These are phyloP conservation scores for Archivesica marissinica DNA, from an alignment of 1,140 invertebrate species.

Conservation along the genomic window DNA sequence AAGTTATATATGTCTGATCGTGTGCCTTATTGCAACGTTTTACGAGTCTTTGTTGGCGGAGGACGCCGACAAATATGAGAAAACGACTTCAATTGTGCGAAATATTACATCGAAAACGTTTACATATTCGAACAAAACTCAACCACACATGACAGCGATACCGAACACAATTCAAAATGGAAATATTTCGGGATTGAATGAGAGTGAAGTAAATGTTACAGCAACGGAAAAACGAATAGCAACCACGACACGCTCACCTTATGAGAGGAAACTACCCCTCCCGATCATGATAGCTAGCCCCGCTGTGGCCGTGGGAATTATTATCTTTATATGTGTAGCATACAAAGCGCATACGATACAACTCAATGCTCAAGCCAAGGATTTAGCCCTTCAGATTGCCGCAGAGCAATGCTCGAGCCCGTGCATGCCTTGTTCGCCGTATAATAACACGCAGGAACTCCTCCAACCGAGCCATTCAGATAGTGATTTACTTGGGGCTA, in stretches of 20 bases:
- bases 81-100: neutral
- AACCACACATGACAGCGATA: neutral
- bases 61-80: neutral
- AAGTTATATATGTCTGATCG: neutral
- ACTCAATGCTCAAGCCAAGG: constrained; percentile 42
- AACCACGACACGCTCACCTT: neutral
- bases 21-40: neutral
- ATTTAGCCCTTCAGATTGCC: constrained; percentile 21
- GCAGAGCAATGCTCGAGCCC: constrained; percentile 25
- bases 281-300: constrained; percentile 53
- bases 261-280: constrained; percentile 7
- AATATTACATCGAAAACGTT: neutral
- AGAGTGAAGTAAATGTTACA: neutral
- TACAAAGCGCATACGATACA: constrained; percentile 48
- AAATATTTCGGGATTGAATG: neutral
- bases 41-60: neutral
- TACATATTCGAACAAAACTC: neutral
- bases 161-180: neutral
- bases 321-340: constrained; percentile 54
- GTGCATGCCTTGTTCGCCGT: constrained; percentile 9
- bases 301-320: constrained; percentile 33
- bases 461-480: neutral
- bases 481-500: neutral
- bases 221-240: neutral
- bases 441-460: neutral